These are phyloP conservation scores for Halocynthia aurantium DNA, from an alignment of 23 tunicate species.

Conservation along the genomic window DNA sequence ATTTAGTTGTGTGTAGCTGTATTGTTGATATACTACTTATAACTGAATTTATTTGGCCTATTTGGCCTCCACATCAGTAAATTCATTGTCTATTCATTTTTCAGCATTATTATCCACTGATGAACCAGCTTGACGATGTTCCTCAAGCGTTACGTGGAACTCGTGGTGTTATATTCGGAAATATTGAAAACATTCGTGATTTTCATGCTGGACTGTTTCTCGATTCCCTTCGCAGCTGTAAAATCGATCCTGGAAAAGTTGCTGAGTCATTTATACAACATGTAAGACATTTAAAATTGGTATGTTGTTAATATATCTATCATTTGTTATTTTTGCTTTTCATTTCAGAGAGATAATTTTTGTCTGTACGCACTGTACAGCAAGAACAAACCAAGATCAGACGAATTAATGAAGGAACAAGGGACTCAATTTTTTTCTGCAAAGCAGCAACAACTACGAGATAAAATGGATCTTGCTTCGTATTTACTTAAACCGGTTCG, in stretches of 20 bases:
- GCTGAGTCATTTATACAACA: conserved; percentile 73
- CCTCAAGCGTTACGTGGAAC: conserved; percentile 91
- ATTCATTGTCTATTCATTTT: neutral
- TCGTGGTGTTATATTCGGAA: conserved; percentile 94
- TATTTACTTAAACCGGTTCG: conserved; percentile 88
- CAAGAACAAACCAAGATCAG: conserved; percentile 97
- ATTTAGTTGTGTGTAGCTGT: no score
- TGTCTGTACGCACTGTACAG: conserved; percentile 97
- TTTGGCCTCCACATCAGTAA: no score
- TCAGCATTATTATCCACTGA: conserved; percentile 94
- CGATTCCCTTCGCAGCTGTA: conserved; percentile 56
- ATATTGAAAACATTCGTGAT: conserved; percentile 87
- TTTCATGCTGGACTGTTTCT: conserved; percentile 78
- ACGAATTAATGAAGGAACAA: conserved; percentile 76
- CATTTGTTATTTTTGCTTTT: neutral
- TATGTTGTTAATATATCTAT: neutral
- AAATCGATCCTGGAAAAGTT: conserved; percentile 50
- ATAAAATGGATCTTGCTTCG: conserved; percentile 96
- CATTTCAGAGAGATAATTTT: conserved; percentile 68
- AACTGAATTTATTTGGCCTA: no score
- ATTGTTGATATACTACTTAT: no score
- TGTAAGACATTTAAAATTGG: conserved; percentile 39
- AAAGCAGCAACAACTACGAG: conserved; percentile 71
- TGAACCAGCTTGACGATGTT: conserved; percentile 84
- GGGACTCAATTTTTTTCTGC: conserved; percentile 84